phyloP scores from a whole-genome alignment of 2,888 invertebrate species.

The Leucophenga maculata region DNA sequence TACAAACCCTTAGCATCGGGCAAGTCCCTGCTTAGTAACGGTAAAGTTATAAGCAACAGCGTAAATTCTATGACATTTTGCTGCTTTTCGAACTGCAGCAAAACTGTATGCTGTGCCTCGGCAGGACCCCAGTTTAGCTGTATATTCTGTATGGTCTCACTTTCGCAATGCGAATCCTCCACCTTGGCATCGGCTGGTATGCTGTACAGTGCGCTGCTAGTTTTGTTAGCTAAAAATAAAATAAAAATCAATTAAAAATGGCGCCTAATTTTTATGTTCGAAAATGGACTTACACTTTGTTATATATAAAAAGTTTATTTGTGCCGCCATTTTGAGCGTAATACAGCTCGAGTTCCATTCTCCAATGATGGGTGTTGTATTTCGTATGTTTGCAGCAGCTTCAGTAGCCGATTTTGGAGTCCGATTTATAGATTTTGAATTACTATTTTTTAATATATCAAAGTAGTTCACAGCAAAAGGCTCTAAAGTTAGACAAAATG shows the following conservation, averaged over 20 bases:
- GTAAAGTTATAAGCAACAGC: constrained; percentile 58
- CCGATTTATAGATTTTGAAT: too few relatives aligned
- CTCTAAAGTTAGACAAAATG: too few relatives aligned
- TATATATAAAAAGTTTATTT: constrained; percentile 75
- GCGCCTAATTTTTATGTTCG: background rate
- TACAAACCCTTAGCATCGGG: constrained; percentile 68
- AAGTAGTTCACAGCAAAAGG: too few relatives aligned
- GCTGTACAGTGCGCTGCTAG: constrained; percentile 66
- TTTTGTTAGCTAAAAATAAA: constrained; percentile 58
- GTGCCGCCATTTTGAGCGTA: constrained; percentile 78
- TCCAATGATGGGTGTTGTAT: constrained; percentile 67
- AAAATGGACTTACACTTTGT: constrained; percentile 56
- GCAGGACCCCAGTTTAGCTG: constrained; percentile 68
- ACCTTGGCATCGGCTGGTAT: constrained; percentile 72
- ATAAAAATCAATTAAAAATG: background rate
- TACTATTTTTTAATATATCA: too few relatives aligned
- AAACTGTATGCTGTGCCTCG: constrained; percentile 57
- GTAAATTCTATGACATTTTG: constrained; percentile 65
- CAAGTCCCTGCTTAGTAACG: constrained; percentile 63
- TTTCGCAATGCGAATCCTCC: constrained; percentile 71
- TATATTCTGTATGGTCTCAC: constrained; percentile 68
- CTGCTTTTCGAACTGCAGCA: constrained; percentile 72
- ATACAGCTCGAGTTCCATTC: constrained; percentile 79
- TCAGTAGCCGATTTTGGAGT: too few relatives aligned
- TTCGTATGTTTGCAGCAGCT: background rate